These are phyloP conservation scores for Trichomycterus rosablanca DNA, from an alignment of 2,113 vertebrate species.

Conservation along the genomic window DNA sequence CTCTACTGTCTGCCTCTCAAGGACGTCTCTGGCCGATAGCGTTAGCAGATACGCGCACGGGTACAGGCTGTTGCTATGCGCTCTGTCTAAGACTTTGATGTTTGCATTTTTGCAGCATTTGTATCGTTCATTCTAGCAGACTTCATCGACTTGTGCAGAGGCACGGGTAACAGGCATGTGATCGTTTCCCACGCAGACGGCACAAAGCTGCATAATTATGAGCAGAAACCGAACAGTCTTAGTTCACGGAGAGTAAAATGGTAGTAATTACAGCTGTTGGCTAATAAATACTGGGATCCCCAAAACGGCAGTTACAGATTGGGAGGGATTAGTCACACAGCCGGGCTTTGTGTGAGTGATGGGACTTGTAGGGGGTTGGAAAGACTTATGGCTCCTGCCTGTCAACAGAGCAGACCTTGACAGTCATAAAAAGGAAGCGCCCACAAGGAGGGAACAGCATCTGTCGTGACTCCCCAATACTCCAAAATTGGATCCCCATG, in stretches of 20 bases:
- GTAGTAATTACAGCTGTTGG: constrained; percentile 31
- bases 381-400: constrained; percentile 21
- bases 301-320: constrained; percentile 34
- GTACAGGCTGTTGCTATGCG: constrained; percentile 7
- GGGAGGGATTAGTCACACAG: constrained; percentile 30
- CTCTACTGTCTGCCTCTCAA: constrained; percentile 38
- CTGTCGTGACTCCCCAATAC: constrained; percentile 31
- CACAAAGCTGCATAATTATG: constrained; percentile 1
- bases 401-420: constrained; percentile 27
- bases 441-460: constrained; percentile 16
- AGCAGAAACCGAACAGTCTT: constrained; percentile 4
- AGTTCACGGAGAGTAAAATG: constrained; percentile 7
- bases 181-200: constrained; percentile 25
- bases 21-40: constrained; percentile 44
- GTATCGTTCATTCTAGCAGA: too few species aligned
- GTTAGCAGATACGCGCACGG: constrained; percentile 28
- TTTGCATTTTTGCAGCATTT: too few species aligned
- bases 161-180: not conserved
- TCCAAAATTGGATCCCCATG: constrained; percentile 15
- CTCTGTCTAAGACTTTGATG: too few species aligned
- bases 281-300: constrained; percentile 33
- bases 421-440: constrained; percentile 19
- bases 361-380: constrained; percentile 9
- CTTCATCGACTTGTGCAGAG: not conserved
- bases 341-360: constrained; percentile 25